Evolutionary conservation across 2,797 vertebrate genomes (phyloP).

Genomic region (Hydrophis major): DNA sequence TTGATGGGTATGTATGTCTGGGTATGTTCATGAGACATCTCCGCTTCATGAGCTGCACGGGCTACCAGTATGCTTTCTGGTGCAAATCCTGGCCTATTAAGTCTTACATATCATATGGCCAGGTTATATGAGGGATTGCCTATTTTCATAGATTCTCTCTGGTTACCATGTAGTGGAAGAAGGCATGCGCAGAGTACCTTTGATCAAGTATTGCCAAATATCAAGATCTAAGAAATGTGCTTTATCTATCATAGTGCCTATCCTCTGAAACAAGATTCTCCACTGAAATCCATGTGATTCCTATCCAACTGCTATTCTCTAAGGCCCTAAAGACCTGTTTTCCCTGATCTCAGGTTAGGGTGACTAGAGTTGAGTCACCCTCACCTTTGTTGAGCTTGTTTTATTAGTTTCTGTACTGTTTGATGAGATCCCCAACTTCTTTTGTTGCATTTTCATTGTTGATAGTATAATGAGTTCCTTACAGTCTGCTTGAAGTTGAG

Average conservation of each 20-base stretch:
- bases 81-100: not conserved
- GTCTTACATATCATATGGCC: not conserved
- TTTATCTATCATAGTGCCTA: not conserved
- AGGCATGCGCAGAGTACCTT: not conserved
- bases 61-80: not conserved
- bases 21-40: not conserved
- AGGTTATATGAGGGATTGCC: not conserved
- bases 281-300: not conserved
- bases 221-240: not conserved
- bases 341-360: not conserved
- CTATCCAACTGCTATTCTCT: not conserved
- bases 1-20: not conserved
- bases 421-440: not conserved
- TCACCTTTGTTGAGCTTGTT: too few species aligned
- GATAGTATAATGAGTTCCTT: not conserved
- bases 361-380: too few species aligned
- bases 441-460: not conserved
- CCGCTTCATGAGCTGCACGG: not conserved
- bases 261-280: not conserved
- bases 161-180: not conserved
- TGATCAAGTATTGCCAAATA: not conserved
- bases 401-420: too few species aligned
- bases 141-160: not conserved
- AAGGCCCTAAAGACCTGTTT: not conserved
- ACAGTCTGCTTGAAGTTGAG: not conserved